A percentile compares a stretch with the other conserved stretches of the same genome.
These are phyloP conservation scores for Melanotaenia boesemani DNA, from an alignment of 2,797 vertebrate genomes.

Conservation along the genomic window DNA sequence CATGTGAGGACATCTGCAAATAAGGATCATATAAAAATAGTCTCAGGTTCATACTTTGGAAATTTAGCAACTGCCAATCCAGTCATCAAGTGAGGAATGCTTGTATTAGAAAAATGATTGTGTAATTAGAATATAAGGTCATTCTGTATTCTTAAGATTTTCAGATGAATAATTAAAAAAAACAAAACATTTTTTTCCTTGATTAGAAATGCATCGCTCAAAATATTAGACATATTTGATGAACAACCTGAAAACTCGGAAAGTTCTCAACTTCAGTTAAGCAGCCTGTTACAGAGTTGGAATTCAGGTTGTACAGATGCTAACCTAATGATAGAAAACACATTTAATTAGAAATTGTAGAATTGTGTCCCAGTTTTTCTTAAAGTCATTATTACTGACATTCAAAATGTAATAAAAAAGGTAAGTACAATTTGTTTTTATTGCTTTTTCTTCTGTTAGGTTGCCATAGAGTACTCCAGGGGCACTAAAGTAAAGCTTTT, in stretches of 20 bases:
- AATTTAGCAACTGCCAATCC: slow-evolving; percentile 38
- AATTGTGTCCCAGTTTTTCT: slow-evolving; percentile 1
- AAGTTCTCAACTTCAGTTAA: background rate
- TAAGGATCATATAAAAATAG: slow-evolving; percentile 40
- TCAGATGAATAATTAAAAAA: background rate
- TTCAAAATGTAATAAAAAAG: slow-evolving; percentile 2
- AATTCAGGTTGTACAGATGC: background rate
- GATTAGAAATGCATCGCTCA: slow-evolving; percentile 2
- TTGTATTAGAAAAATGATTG: slow-evolving; percentile 32
- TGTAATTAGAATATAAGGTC: slow-evolving; percentile 24
- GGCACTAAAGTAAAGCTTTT: background rate
- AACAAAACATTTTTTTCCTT: background rate
- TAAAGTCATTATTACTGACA: background rate
- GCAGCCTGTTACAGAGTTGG: background rate
- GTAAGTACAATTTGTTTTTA: background rate
- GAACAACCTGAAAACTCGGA: background rate
- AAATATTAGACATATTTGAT: too few relatives aligned
- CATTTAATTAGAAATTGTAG: slow-evolving; percentile 1
- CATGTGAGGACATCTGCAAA: slow-evolving; percentile 54
- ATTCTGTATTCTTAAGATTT: slow-evolving; percentile 16
- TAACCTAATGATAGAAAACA: background rate
- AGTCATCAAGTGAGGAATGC: slow-evolving; percentile 50
- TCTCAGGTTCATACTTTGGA: slow-evolving; percentile 34
- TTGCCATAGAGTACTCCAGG: too few relatives aligned
- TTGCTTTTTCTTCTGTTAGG: too few relatives aligned